These are phyloP conservation scores for Isurus oxyrinchus DNA, from an alignment of 2,113 vertebrate species.

Conservation along the genomic window DNA sequence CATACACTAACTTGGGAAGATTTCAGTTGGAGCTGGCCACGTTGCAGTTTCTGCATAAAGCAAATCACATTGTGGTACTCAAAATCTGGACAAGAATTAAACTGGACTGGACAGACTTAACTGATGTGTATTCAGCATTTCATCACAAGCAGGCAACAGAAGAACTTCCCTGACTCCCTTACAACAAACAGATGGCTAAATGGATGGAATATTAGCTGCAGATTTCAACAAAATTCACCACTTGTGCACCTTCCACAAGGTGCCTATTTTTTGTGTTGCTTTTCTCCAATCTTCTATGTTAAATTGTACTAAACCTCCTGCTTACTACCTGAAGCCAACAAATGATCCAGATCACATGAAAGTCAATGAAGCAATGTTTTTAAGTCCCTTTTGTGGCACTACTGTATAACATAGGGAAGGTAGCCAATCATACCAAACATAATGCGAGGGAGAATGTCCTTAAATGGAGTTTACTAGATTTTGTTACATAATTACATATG, in stretches of 20 bases:
- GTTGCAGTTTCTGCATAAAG: slow-evolving; percentile 14
- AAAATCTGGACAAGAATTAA: slow-evolving; percentile 23
- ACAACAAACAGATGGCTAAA: slow-evolving; percentile 31
- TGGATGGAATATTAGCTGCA: slow-evolving; percentile 31
- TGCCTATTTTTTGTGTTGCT: background rate
- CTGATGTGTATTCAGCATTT: slow-evolving; percentile 27
- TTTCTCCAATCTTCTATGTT: background rate
- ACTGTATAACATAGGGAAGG: background rate
- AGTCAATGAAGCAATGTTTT: background rate
- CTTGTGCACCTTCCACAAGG: background rate
- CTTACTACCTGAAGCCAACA: too few relatives aligned
- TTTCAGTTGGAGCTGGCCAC: background rate
- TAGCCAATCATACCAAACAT: background rate
- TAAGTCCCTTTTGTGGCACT: background rate
- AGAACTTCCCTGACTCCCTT: slow-evolving; percentile 4
- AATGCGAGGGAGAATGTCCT: background rate
- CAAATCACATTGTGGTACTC: background rate
- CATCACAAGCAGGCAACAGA: slow-evolving; percentile 34
- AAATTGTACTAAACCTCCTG: background rate
- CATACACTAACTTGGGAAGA: background rate
- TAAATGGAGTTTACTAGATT: background rate
- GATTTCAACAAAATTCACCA: slow-evolving; percentile 5
- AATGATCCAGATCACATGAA: background rate
- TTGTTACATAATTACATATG: background rate
- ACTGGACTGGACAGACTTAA: slow-evolving; percentile 11